Evolutionary conservation across 2,797 vertebrate genomes (phyloP).

Genomic region (Chrosomus eos): DNA sequence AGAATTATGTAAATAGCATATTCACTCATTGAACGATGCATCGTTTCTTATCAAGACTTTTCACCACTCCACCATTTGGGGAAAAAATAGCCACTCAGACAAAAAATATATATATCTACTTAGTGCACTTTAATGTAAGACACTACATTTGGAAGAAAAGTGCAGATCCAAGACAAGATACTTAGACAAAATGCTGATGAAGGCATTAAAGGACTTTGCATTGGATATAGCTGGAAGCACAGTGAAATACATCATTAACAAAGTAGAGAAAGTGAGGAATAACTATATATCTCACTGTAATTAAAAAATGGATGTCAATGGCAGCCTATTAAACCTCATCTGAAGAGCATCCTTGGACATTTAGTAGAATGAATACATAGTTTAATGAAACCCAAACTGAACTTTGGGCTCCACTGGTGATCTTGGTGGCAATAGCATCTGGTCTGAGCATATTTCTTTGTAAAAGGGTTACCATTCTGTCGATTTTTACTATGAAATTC

Average conservation of each 20-base stretch:
- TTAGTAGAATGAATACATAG: background rate
- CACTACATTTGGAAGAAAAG: background rate
- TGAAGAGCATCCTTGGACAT: background rate
- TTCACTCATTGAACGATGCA: background rate
- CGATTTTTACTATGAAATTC: no score
- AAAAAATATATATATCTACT: background rate
- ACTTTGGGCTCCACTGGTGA: background rate
- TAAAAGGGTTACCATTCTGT: background rate
- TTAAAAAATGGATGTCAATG: background rate
- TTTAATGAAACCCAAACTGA: background rate
- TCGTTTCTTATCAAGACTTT: background rate
- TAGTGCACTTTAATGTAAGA: background rate
- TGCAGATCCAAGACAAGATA: background rate
- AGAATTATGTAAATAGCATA: no score
- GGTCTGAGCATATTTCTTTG: background rate
- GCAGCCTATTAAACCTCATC: background rate
- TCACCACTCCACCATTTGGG: background rate
- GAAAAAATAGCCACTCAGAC: background rate
- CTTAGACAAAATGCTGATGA: conserved; percentile 1
- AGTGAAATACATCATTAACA: conserved; percentile 11
- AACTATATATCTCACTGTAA: conserved; percentile 1
- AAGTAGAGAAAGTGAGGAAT: background rate
- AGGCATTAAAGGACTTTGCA: background rate
- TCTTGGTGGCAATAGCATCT: background rate
- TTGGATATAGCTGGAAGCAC: background rate